phyloP scores from a whole-genome alignment of 2,797 vertebrate genomes.

The Hydrocynus forskahlii region DNA sequence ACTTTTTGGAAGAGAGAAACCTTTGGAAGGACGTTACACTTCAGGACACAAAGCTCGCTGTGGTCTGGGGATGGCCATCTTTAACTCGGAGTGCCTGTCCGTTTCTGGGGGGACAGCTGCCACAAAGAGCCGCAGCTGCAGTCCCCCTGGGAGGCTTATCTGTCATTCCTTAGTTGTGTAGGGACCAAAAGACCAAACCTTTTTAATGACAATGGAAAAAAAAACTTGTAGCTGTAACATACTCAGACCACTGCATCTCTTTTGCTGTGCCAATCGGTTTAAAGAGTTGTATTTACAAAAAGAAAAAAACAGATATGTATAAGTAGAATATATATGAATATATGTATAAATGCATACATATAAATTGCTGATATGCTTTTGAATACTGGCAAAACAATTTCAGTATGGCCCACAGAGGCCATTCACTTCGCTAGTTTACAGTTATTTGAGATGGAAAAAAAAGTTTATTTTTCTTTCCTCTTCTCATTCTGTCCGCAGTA shows the following conservation, averaged over 20 bases:
- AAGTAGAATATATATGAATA: slow-evolving; percentile 81
- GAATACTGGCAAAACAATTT: slow-evolving; percentile 94
- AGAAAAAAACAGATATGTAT: slow-evolving; percentile 75
- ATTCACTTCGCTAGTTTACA: slow-evolving; percentile 85
- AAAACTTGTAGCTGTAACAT: slow-evolving; percentile 94
- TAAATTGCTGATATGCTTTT: slow-evolving; percentile 95
- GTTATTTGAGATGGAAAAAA: slow-evolving; percentile 65
- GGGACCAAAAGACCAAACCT: slow-evolving; percentile 99
- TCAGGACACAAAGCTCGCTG: slow-evolving; percentile 82
- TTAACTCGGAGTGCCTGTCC: slow-evolving; percentile 94
- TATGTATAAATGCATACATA: slow-evolving; percentile 80
- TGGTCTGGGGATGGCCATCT: slow-evolving; percentile 83
- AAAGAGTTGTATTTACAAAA: slow-evolving; percentile 88
- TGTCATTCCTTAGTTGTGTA: slow-evolving; percentile 99
- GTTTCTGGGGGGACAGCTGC: slow-evolving; percentile 90
- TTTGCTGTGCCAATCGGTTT: slow-evolving; percentile 89
- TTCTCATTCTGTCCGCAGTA: slow-evolving; percentile 74
- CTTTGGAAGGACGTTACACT: slow-evolving; percentile 78
- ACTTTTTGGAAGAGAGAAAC: slow-evolving; percentile 73
- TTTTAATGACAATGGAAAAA: slow-evolving; percentile 88
- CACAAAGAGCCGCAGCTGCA: slow-evolving; percentile 85
- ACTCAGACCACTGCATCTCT: slow-evolving; percentile 91
- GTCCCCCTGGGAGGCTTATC: slow-evolving; percentile 91
- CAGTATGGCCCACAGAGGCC: slow-evolving; percentile 75
- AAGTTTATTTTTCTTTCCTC: slow-evolving; percentile 75